Evolutionary conservation across 1,140 invertebrate species (phyloP), one percentile per base, ranked within the genome.

Genomic region (Anagrus nilaparvatae): DNA sequence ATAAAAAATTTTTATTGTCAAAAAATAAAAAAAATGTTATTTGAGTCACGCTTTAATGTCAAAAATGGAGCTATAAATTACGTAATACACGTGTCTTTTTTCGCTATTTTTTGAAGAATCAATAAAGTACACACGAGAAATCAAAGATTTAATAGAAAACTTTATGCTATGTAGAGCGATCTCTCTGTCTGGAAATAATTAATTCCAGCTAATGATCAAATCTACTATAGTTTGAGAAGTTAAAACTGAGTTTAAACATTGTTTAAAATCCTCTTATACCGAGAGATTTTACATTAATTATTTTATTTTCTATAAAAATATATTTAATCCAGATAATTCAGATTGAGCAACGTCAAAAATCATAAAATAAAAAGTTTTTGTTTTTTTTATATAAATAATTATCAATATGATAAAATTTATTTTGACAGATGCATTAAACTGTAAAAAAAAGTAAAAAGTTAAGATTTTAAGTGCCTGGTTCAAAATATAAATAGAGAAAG

Each of bases 381-480:
- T n/a, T n/a, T n/a, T n/a, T n/a, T n/a, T n/a, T n/a, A n/a, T n/a
- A n/a, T n/a, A n/a, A n/a, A n/a, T n/a, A n/a, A n/a, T n/a, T n/a
- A n/a, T n/a, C n/a, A n/a, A n/a, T n/a, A n/a, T n/a, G n/a, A n/a
- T n/a, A n/a, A n/a, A n/a, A n/a, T n/a, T n/a, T n/a, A n/a, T n/a
- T n/a, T n/a, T n/a, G n/a, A n/a, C n/a, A n/a, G n/a, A n/a, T n/a
- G n/a, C n/a, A n/a, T n/a, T n/a, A n/a, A n/a, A n/a, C n/a, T n/a
- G n/a, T n/a, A n/a, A n/a, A n/a, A n/a, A n/a, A n/a, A n/a, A n/a
- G n/a, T n/a, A n/a, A n/a, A n/a, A n/a, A n/a, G n/a, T n/a, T n/a
- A n/a, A 14, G 29, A 20, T 31, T 29, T 31, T 19, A 31, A 41
- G 35, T 47, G 39, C 34, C 34, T 27, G 35, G 25, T 40, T n/a